Evolutionary conservation across 2,797 vertebrate genomes (phyloP), one percentile per base, ranked within the genome.

Genomic region (Morus bassanus): DNA sequence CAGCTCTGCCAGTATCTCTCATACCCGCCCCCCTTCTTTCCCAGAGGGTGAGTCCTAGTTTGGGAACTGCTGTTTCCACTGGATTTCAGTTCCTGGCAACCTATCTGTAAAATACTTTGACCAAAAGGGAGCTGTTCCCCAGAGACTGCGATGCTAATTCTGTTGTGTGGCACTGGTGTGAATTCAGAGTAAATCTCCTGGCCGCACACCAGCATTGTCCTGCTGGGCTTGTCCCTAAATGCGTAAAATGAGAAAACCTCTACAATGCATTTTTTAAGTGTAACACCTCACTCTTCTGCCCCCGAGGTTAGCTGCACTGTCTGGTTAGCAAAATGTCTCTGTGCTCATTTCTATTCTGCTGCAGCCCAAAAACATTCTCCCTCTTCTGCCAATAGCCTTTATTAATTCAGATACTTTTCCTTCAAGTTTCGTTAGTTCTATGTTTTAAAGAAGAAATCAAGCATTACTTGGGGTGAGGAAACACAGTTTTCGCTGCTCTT

Each of bases 21-120:
- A 0, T 82, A 31, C 28, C 37, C 37, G 22, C 25, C 46, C 19
- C 10, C 4, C 17, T 23, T 80, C 75, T 68, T 89, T 93, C 87
- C 48, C 92, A 89, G 89, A 88, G 72, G 24, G 39, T 33, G 68
- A 94, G 69, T 91, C 85, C 64, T 82, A 46, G 48, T 89, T 95
- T 94, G 75, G 92, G 50, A 86, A 72, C 65, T n/a, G 65, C 88
- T 84, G 11, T 80, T 97, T 95, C 85, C 85, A 86, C 68, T 97
- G 79, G 64, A 54, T 93, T 89, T 81, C 65, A 83, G 69, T 57
- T 95, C 60, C 87, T 94, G 93, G 88, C 80, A 85, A 85, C 77
- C 69, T 88, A 37, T 90, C 86, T 93, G 89, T 89, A 81, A 96
- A 95, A 92, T 93, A 81, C 51, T 93, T 93, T 81, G 91, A 92